Base-by-base conservation (phyloP, 2,113 vertebrate species). In the Heterotis niloticus region DNA sequence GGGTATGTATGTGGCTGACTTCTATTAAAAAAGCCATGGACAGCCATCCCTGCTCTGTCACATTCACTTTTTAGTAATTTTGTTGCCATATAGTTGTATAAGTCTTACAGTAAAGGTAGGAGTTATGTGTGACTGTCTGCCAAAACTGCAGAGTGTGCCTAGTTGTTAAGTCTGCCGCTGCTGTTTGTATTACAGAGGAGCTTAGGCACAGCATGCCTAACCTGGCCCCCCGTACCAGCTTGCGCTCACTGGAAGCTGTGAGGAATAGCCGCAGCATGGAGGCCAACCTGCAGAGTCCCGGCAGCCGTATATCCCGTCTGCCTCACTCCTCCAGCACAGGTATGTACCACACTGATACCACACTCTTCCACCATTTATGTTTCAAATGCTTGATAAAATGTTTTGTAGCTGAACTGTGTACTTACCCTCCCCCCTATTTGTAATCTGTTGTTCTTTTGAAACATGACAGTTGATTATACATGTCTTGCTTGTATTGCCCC, bases 171-270 rank as follows among this genome's bases (percentile, higher is more conserved):
- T 14, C 0, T 29, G 65, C 10, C 23, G 23, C 12, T 78, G 76
- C 34, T 18, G 17, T 79, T 44, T 66, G 29, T 86, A 82, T 93
- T 93, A 81, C 91, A 96, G 95, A 96, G 86, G 95, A 97, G 86
- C 88, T 96, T 87, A 90, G 94, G 56, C 94, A 94, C 89, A 96
- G 95, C 90, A 96, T 97, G 95, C 95, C 96, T 84, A 96, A 95
- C 84, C 87, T 96, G 90, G 94, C 95, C 83, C 92, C 92, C 79
- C 93, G 94, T 85, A 94, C 93, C 73, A 92, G 93, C 83, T 93
- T 96, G 54, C 93, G 93, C 12, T 89, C 94, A 14, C 82, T 96
- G 82, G 95, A 95, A 81, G 93, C 96, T 0, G 92, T 95, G 24
- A 90, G 94, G 76, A 94, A 94, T 92, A 96, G 95, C 83, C 94